Conservation (phyloP, 2,797 vertebrate species). For the Coranthus polyacanthus region DNA sequence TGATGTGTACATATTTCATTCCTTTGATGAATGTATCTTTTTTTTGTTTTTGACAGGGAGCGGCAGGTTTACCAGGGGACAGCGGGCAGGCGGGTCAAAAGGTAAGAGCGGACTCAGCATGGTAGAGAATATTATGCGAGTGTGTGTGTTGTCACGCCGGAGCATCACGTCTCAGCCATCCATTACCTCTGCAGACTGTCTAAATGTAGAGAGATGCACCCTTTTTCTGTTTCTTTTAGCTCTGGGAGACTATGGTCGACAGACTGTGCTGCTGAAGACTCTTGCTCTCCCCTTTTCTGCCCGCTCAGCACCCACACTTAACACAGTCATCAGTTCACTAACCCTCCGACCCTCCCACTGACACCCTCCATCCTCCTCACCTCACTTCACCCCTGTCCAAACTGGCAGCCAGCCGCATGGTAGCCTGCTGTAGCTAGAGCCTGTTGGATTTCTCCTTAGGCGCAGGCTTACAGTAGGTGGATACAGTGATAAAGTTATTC, state of each 20-base stretch:
- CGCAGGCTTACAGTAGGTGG: constrained; percentile 67
- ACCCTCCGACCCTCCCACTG: constrained; percentile 41
- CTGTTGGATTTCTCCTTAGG: constrained; percentile 48
- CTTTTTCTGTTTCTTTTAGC: constrained; percentile 20
- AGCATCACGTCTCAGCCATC: constrained; percentile 29
- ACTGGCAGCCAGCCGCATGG: constrained; percentile 35
- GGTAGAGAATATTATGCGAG: constrained; percentile 13
- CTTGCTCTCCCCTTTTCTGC: constrained; percentile 42
- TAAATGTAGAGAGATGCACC: constrained; percentile 20
- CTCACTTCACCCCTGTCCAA: constrained; percentile 52
- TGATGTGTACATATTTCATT: constrained; percentile 24
- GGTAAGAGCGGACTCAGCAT: constrained; percentile 79
- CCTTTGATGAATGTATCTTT: constrained; percentile 25
- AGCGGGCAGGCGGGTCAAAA: constrained; percentile 89
- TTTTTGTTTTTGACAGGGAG: constrained; percentile 84
- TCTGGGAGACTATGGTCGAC: constrained; percentile 26
- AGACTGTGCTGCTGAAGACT: constrained; percentile 48
- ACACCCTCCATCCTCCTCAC: constrained; percentile 45
- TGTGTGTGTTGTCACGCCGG: constrained; percentile 23
- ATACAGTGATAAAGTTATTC: constrained; percentile 80
- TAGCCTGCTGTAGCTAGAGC: constrained; percentile 22
- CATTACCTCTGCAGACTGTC: constrained; percentile 21
- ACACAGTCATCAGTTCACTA: constrained; percentile 74
- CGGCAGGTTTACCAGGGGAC: constrained; percentile 86
- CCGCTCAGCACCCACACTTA: constrained; percentile 65